A percentile compares a stretch with the other conserved stretches of the same genome.
Conservation (phyloP, 1,140 invertebrate genomes). For the Drosophila kanapiae region DNA sequence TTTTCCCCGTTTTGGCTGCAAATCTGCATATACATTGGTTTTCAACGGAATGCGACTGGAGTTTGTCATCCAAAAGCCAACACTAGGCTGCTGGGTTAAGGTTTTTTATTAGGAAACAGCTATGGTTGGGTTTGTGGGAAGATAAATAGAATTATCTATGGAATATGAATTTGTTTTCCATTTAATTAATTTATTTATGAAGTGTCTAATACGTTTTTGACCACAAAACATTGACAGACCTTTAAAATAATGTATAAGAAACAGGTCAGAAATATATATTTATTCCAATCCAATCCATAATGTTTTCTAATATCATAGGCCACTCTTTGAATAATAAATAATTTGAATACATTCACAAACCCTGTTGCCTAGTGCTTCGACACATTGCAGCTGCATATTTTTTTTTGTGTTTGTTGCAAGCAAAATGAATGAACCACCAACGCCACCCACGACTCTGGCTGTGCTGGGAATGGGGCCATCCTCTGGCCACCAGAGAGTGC, state of each 20-base stretch:
- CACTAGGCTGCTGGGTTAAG: conserved; percentile 6
- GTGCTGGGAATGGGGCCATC: conserved; percentile 35
- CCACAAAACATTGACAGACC: not conserved
- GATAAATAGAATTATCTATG: not conserved
- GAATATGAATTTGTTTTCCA: not conserved
- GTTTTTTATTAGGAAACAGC: not conserved
- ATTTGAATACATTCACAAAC: not conserved
- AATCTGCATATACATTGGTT: conserved; percentile 42
- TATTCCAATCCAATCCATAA: too few relatives aligned
- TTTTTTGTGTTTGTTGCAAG: not conserved
- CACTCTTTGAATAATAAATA: not conserved
- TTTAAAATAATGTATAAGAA: too few relatives aligned
- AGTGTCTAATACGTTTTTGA: not conserved
- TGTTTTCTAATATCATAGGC: not conserved
- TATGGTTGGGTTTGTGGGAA: too few relatives aligned
- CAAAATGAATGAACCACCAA: conserved; percentile 4
- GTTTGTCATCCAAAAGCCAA: conserved; percentile 19
- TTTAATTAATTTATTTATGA: too few relatives aligned
- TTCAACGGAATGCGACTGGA: conserved; percentile 29
- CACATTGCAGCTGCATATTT: conserved; percentile 32
- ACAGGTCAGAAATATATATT: not conserved
- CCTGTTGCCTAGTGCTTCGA: conserved; percentile 15
- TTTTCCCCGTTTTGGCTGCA: not conserved
- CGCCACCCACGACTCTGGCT: conserved; percentile 23
- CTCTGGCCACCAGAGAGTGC: conserved; percentile 11